Conservation (phyloP, 2,888 invertebrate species). For the Caradrina kadenii region DNA sequence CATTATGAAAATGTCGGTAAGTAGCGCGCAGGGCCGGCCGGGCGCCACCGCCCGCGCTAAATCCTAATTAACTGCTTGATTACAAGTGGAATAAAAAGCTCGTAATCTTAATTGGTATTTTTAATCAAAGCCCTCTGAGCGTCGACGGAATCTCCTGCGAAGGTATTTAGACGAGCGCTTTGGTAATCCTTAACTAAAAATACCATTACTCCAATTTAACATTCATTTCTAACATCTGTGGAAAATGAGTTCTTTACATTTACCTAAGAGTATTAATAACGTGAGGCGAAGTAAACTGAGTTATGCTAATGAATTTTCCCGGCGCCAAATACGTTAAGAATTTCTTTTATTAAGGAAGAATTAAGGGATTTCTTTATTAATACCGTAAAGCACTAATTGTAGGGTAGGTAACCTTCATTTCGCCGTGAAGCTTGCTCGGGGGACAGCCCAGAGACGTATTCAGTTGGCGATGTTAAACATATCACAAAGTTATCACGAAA, state of each 20-base stretch:
- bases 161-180: constrained; percentile 59
- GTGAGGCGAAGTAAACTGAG: constrained; percentile 51
- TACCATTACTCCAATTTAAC: constrained; percentile 48
- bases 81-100: constrained; percentile 85
- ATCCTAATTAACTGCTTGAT: constrained; percentile 87
- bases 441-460: constrained; percentile 71
- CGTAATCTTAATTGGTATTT: constrained; percentile 88
- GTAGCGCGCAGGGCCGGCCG: constrained; percentile 61
- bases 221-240: constrained; percentile 38
- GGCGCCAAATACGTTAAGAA: constrained; percentile 67
- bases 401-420: constrained; percentile 78
- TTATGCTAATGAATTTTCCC: constrained; percentile 67
- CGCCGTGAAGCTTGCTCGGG: constrained; percentile 71
- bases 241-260: constrained; percentile 44
- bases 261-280: constrained; percentile 59
- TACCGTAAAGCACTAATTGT: constrained; percentile 81
- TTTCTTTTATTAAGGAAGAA: constrained; percentile 78
- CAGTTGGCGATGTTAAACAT: constrained; percentile 22
- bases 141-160: constrained; percentile 59
- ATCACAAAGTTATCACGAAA: constrained; percentile 17
- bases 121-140: constrained; percentile 81
- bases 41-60: constrained; percentile 74
- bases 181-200: constrained; percentile 56
- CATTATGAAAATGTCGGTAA: constrained; percentile 67
- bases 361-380: constrained; percentile 83